Evolutionary conservation across 2,797 vertebrate genomes (phyloP), one percentile per base, ranked within the genome.

Genomic region (Galagoides demidoff): DNA sequence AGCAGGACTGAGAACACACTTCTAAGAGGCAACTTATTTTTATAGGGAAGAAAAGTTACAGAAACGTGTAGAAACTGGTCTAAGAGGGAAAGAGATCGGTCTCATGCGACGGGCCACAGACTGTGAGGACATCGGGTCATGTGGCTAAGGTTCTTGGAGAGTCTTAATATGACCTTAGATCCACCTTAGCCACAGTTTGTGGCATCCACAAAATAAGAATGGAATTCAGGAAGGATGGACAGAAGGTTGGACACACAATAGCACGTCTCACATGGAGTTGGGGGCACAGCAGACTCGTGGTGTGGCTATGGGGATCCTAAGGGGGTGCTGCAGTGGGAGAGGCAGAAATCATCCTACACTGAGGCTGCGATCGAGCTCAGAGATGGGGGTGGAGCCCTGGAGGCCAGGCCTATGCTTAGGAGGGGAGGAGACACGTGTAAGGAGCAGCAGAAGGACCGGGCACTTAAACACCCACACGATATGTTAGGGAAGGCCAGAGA

Each of bases 181-280:
- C 52, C 52, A 0, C 0, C 7, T 11, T 71, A n/a, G 66, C 66
- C 66, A 3, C 37, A 3, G 13, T 17, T 22, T 68, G 37, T 49
- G 14, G 45, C 19, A 27, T 49, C 68, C 27, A 20, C 7, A 12
- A 76, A 55, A 19, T 0, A 3, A 34, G 49, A 13, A 3, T 20
- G 37, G 11, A 23, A 3, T 9, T 19, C 5, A 0, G 14, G 34
- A 17, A 71, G 27, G 63, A 1, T 14, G 23, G 0, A 3, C 0
- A 29, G 55, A 16, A 3, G 25, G 5, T 17, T 2, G n/a, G 86
- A 39, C 23, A 12, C 4, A 3, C 0, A 0, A 31, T 14, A 0
- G 5, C 7, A 0, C 2, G 0, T 1, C 4, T 4, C 57, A 7
- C 17, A 45, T 9, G 1, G 61, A 0, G 1, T 7, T 4, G 0